phyloP scores from a whole-genome alignment of 2,888 invertebrate species.

The Pteria penguin region DNA sequence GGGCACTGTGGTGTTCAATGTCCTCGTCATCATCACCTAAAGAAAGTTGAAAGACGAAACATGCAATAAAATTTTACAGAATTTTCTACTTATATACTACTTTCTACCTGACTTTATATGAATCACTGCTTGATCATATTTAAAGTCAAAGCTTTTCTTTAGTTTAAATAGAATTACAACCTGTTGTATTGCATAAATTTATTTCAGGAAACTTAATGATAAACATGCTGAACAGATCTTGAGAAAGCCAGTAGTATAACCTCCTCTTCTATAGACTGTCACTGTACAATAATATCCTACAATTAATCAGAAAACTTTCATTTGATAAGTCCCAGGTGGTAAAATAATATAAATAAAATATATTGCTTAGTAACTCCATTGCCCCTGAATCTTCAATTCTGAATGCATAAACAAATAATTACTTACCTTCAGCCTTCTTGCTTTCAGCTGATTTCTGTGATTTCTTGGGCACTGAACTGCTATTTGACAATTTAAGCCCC shows the following conservation, averaged over 20 bases:
- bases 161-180: neutral
- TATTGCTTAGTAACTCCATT: too few species aligned
- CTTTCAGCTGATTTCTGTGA: slow-evolving; percentile 24
- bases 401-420: neutral
- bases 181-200: too few species aligned
- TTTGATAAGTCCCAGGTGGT: too few species aligned
- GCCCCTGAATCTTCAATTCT: too few species aligned
- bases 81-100: neutral
- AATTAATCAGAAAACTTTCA: too few species aligned
- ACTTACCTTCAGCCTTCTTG: slow-evolving; percentile 24
- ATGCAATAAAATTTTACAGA: too few species aligned
- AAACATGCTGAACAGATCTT: too few species aligned
- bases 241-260: too few species aligned
- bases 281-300: too few species aligned
- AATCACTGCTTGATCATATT: neutral
- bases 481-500: slow-evolving; percentile 37
- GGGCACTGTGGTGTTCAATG: slow-evolving; percentile 44
- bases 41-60: neutral
- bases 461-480: neutral
- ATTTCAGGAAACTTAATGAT: too few species aligned
- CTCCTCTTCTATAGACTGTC: too few species aligned
- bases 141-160: neutral
- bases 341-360: too few species aligned
- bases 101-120: neutral
- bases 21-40: slow-evolving; percentile 42